A percentile compares a stretch with the other conserved stretches of the same genome.
phyloP scores from a whole-genome alignment of 2,888 invertebrate genomes.

The Hirtodrosophila alboralis region DNA sequence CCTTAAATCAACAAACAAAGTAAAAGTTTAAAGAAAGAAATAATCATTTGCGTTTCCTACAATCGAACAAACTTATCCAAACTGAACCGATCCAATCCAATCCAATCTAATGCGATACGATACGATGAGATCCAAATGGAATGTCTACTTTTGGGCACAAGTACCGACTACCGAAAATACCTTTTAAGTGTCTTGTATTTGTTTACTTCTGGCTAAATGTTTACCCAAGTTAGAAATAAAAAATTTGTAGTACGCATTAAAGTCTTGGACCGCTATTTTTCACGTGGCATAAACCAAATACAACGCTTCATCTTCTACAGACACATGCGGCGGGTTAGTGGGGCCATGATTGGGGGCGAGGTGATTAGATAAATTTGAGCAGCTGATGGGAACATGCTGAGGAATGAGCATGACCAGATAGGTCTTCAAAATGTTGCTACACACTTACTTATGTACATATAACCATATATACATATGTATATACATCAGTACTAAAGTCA shows the following conservation, averaged over 20 bases:
- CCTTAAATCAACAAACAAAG: slow-evolving; percentile 70
- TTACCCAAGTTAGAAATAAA: slow-evolving; percentile 72
- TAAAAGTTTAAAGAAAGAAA: slow-evolving; percentile 40
- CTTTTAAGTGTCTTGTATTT: slow-evolving; percentile 75
- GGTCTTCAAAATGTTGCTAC: slow-evolving; percentile 30
- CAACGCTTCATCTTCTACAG: slow-evolving; percentile 39
- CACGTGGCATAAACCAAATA: slow-evolving; percentile 67
- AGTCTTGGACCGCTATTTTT: slow-evolving; percentile 72
- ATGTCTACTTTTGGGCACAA: slow-evolving; percentile 72
- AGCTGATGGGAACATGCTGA: slow-evolving; percentile 55
- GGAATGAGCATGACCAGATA: slow-evolving; percentile 60
- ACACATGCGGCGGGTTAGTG: slow-evolving; percentile 15
- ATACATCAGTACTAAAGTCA: slow-evolving; percentile 8
- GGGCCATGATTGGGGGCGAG: slow-evolving; percentile 20
- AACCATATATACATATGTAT: too few relatives aligned
- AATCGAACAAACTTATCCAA: slow-evolving; percentile 46
- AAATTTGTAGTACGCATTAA: slow-evolving; percentile 69
- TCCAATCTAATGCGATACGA: slow-evolving; percentile 9
- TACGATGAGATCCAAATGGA: slow-evolving; percentile 36
- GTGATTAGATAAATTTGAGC: slow-evolving; percentile 59
- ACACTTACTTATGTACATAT: not conserved
- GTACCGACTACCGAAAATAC: slow-evolving; percentile 70
- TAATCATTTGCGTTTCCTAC: slow-evolving; percentile 64
- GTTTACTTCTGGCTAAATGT: slow-evolving; percentile 75
- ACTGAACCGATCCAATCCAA: slow-evolving; percentile 19